Conservation (phyloP, 2,888 invertebrate species). For the Tiliacea citrago region DNA sequence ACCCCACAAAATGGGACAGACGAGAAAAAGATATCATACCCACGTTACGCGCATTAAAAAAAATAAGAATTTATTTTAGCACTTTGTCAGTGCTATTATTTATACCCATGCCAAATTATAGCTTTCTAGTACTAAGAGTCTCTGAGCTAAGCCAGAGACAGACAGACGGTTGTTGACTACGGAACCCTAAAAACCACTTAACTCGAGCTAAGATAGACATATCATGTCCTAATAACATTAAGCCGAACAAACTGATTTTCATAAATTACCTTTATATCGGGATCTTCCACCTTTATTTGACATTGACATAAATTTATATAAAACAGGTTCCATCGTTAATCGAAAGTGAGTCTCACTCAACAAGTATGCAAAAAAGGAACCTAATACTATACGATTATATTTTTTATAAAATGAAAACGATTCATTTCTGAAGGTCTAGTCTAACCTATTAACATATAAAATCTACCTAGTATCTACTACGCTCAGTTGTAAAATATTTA, state of each 20-base stretch:
- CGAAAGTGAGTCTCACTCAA: conserved; percentile 79
- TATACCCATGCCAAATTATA: too few species aligned
- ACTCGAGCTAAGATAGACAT: conserved; percentile 2
- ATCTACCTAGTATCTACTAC: conserved; percentile 26
- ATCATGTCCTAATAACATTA: conserved; percentile 40
- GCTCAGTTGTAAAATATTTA: conserved; percentile 21
- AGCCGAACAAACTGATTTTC: conserved; percentile 43
- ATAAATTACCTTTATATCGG: conserved; percentile 58
- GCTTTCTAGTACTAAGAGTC: too few species aligned
- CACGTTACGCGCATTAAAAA: too few species aligned
- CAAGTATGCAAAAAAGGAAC: conserved; percentile 73
- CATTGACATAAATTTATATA: conserved; percentile 84
- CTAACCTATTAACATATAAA: conserved; percentile 38
- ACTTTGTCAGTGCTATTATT: too few species aligned
- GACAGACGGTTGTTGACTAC: too few species aligned
- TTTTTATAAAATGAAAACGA: conserved; percentile 49
- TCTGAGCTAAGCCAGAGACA: too few species aligned
- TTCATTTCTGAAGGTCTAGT: conserved; percentile 48
- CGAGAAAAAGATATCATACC: too few species aligned
- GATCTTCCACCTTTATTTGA: conserved; percentile 81
- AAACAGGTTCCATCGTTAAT: conserved; percentile 81
- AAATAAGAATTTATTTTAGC: too few species aligned
- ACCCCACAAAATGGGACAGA: too few species aligned
- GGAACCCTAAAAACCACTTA: conserved; percentile 8
- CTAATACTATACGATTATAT: conserved; percentile 57